Base-by-base conservation (phyloP, 2,888 invertebrate genomes). In the Spatulosminthurus flaviceps region DNA sequence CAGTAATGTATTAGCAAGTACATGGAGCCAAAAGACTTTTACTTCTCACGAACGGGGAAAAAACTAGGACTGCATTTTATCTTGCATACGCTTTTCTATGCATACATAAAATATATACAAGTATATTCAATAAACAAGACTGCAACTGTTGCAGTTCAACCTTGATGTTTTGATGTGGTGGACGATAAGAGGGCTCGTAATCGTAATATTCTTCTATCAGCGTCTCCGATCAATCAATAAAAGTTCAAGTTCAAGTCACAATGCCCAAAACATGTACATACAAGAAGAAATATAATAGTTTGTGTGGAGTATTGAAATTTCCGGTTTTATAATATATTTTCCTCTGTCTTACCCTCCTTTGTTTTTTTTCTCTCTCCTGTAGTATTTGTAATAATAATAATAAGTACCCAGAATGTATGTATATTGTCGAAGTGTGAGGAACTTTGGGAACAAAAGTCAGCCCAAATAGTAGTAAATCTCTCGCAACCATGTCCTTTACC, bases 221-320 rank as follows among this genome's bases (percentile, higher is more conserved):
- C 71, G 78, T 78, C 78, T 78, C 61, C 71, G 78, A 78, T 78
- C 78, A 71, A 83, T 83, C 81, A 80, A 84, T 82, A 80, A 82
- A 81, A 81, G 82, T 83, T 82, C 84, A 84, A 82, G 82, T 83
- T 83, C 81, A 84, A 81, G 64, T 22, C 73, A 41, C 24, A 21
- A 43, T 72, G 21, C n/a, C 16, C 22, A 43, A 42, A n/a, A 2
- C n/a, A n/a, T 51, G 51, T 51, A 19, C 16, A 51, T 51, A 51
- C 9, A 13, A 41, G 41, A 41, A 13, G 7, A 41, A 41, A n/a
- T n/a, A n/a, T n/a, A n/a, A n/a, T n/a, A n/a, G n/a, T n/a, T n/a
- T 13, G n/a, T 19, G 16, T 1, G 22, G 19, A 41, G 34, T 41
- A 13, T 41, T 75, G 42, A 75, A 66, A 75, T 75, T 75, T 75